Evolutionary conservation across 2,797 vertebrate species (phyloP).

Genomic region (Sciurus carolinensis): DNA sequence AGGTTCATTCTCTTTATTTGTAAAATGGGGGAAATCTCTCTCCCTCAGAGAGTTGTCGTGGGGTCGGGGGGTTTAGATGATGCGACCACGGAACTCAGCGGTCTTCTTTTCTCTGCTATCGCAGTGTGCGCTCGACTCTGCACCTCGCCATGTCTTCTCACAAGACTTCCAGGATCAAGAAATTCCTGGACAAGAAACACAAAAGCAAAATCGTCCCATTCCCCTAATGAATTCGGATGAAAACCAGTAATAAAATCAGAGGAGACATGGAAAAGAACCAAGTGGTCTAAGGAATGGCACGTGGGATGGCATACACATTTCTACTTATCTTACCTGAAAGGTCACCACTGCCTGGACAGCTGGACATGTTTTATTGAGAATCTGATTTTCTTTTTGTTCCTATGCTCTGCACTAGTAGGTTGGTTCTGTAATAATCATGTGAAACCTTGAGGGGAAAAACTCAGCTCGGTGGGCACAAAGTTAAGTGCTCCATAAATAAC

Average conservation of each 20-base stretch:
- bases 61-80: background rate
- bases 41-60: background rate
- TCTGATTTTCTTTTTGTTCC: background rate
- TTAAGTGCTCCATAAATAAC: background rate
- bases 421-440: background rate
- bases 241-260: background rate
- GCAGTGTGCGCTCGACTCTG: background rate
- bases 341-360: background rate
- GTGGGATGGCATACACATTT: background rate
- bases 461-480: background rate
- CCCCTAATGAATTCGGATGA: background rate
- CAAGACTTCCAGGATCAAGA: background rate
- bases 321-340: background rate
- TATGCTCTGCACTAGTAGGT: background rate
- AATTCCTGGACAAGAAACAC: background rate
- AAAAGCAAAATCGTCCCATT: background rate
- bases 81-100: background rate
- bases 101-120: background rate
- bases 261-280: background rate
- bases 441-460: background rate
- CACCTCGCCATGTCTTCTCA: background rate
- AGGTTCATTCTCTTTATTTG: background rate
- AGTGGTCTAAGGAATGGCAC: background rate
- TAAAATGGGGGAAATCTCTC: background rate
- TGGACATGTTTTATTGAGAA: background rate